phyloP scores from a whole-genome alignment of 2,888 invertebrate genomes.

The Drosophila nr. fundita region DNA sequence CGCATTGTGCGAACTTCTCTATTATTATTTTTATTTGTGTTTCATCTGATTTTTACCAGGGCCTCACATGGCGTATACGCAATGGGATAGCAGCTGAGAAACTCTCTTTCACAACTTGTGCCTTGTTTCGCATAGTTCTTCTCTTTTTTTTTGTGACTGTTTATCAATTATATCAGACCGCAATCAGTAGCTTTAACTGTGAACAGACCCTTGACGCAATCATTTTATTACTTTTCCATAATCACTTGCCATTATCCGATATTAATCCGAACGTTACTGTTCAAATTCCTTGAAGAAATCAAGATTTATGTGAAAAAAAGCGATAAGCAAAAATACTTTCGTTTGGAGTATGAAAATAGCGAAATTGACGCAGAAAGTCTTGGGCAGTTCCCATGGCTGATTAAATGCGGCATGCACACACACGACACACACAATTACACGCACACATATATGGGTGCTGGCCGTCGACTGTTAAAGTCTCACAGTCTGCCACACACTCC shows the following conservation, averaged over 20 bases:
- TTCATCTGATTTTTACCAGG: slow-evolving; percentile 1
- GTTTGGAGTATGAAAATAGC: background rate
- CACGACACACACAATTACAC: background rate
- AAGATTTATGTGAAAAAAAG: background rate
- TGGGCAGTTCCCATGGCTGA: slow-evolving; percentile 13
- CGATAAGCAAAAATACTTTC: background rate
- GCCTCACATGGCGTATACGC: slow-evolving; percentile 61
- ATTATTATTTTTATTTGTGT: background rate
- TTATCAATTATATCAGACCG: background rate
- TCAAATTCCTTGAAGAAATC: background rate
- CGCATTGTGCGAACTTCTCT: background rate
- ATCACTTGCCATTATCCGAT: background rate
- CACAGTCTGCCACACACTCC: slow-evolving; percentile 55
- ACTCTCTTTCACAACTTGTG: background rate
- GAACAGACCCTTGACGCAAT: background rate
- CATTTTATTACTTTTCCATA: background rate
- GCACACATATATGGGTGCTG: background rate
- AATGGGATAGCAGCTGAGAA: slow-evolving; percentile 31
- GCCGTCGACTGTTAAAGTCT: slow-evolving; percentile 25
- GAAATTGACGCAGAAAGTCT: background rate
- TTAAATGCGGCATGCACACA: background rate
- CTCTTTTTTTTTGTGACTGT: background rate
- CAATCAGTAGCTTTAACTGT: background rate
- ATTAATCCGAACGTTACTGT: background rate
- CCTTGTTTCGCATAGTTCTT: background rate